Percentiles rank a stretch among this genome's conserved stretches.
Conservation (phyloP, 2,888 invertebrate genomes). For the Lepidochrysops patricia region DNA sequence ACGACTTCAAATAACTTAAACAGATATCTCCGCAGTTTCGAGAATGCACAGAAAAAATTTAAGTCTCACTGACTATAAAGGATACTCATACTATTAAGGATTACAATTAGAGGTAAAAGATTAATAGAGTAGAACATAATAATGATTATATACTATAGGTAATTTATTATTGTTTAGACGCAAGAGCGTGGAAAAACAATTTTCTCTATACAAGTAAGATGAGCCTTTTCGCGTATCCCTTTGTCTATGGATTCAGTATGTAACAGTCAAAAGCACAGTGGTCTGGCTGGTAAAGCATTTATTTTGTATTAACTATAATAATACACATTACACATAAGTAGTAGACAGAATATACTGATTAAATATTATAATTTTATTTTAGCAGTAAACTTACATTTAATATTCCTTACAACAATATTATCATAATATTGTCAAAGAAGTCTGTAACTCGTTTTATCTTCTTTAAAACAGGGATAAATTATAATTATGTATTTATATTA, state of each 20-base stretch:
- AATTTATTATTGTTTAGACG: too few relatives aligned
- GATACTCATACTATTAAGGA: constrained; percentile 1
- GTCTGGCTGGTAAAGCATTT: neutral
- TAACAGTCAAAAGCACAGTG: too few relatives aligned
- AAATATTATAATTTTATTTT: neutral
- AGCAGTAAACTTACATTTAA: neutral
- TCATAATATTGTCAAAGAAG: too few relatives aligned
- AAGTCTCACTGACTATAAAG: constrained; percentile 4
- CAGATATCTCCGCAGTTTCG: constrained; percentile 77
- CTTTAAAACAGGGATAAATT: constrained; percentile 5
- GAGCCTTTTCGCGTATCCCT: too few relatives aligned
- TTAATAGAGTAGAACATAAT: neutral
- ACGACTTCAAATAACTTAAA: constrained; percentile 80
- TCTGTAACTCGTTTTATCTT: neutral
- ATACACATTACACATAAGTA: neutral
- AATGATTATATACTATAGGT: too few relatives aligned
- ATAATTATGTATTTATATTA: constrained; percentile 37
- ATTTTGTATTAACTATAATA: neutral
- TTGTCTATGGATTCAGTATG: too few relatives aligned
- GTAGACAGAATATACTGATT: neutral
- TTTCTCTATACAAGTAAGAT: too few relatives aligned
- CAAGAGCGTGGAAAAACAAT: too few relatives aligned
- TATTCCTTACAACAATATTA: too few relatives aligned
- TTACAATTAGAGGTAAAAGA: neutral
- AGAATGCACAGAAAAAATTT: constrained; percentile 34